These are phyloP conservation scores for Bibio marci DNA, from an alignment of 2,888 invertebrate genomes.

Conservation along the genomic window DNA sequence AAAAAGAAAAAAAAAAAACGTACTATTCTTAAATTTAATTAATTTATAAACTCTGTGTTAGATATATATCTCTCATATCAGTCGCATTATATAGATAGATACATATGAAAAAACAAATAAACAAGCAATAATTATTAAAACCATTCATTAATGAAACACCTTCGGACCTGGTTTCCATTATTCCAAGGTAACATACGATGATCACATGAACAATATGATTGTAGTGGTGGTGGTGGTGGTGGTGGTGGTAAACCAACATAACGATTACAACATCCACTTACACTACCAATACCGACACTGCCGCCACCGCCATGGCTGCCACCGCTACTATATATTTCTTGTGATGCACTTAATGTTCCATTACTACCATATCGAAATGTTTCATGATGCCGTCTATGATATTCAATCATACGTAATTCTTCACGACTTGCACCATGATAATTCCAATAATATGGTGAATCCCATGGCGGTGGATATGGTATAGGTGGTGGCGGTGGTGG, in stretches of 20 bases:
- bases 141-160: background rate
- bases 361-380: conserved; percentile 31
- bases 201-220: conserved; percentile 9
- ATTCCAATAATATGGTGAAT: conserved; percentile 9
- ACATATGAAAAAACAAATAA: too few relatives aligned
- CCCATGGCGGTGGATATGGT: conserved; percentile 4
- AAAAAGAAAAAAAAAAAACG: too few relatives aligned
- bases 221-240: conserved; percentile 11
- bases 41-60: too few relatives aligned
- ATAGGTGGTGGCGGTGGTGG: conserved; percentile 11
- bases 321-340: conserved; percentile 8
- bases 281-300: conserved; percentile 2
- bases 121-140: too few relatives aligned
- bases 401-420: conserved; percentile 11
- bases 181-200: conserved; percentile 4
- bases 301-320: conserved; percentile 5
- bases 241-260: conserved; percentile 10
- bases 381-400: conserved; percentile 34
- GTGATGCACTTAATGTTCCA: conserved; percentile 17
- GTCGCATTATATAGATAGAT: too few relatives aligned
- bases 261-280: conserved; percentile 4
- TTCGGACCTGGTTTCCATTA: conserved; percentile 8
- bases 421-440: conserved; percentile 11
- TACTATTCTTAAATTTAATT: too few relatives aligned
- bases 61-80: too few relatives aligned